These are phyloP conservation scores for Lutraria rhynchaena DNA, from an alignment of 1,140 invertebrate genomes.

Conservation along the genomic window DNA sequence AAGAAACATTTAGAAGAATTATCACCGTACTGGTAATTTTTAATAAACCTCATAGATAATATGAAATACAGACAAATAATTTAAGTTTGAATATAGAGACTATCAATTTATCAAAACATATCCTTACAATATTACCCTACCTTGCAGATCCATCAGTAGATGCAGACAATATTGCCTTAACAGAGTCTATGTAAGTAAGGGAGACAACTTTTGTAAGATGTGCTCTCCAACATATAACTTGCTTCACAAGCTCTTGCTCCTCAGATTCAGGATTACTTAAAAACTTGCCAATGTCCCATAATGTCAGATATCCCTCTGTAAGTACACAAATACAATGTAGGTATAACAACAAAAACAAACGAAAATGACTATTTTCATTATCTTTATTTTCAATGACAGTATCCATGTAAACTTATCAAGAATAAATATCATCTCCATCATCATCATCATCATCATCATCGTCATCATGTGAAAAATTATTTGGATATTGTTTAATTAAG, in stretches of 20 bases:
- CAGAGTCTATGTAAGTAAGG: constrained; percentile 71
- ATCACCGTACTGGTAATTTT: not conserved
- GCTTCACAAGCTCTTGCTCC: constrained; percentile 76
- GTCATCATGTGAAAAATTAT: too few species aligned
- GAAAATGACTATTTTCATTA: too few species aligned
- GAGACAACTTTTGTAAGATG: constrained; percentile 78
- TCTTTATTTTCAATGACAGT: too few species aligned
- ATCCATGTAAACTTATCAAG: too few species aligned
- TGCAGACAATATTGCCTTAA: constrained; percentile 76
- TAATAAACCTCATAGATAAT: not conserved
- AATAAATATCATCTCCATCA: too few species aligned
- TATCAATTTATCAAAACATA: too few species aligned
- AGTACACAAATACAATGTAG: constrained; percentile 21
- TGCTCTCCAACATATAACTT: constrained; percentile 78
- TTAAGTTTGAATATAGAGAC: too few species aligned
- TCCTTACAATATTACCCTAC: constrained; percentile 64
- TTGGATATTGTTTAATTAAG: too few species aligned
- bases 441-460: too few species aligned
- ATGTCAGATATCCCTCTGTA: constrained; percentile 79
- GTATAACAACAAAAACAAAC: too few species aligned
- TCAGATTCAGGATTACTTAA: constrained; percentile 71
- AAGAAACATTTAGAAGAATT: not conserved
- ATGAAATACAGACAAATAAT: not conserved
- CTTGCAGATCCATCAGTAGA: constrained; percentile 80
- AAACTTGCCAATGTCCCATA: constrained; percentile 79